These are phyloP conservation scores for Polymixis lichenea DNA, from an alignment of 2,888 invertebrate species.

Conservation along the genomic window DNA sequence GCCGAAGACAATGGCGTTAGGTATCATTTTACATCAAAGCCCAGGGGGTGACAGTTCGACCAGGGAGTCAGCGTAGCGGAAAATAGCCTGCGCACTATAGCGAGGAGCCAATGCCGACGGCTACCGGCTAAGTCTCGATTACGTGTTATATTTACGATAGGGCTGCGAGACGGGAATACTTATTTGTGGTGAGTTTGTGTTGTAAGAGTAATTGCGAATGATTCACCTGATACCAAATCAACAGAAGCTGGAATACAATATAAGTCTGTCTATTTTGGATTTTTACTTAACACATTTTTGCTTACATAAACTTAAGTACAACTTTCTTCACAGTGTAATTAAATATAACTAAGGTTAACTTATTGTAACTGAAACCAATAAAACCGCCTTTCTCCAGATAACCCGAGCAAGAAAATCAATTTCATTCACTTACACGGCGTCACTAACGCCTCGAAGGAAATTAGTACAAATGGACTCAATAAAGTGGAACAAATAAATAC, in stretches of 20 bases:
- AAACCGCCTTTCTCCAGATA: slow-evolving; percentile 8
- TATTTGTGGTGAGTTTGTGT: slow-evolving; percentile 26
- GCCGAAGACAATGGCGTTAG: slow-evolving; percentile 67
- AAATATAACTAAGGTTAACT: slow-evolving; percentile 8
- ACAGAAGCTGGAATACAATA: not conserved
- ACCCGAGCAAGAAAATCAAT: slow-evolving; percentile 47
- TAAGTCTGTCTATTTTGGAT: not conserved
- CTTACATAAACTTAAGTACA: not conserved
- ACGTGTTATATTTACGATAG: slow-evolving; percentile 58
- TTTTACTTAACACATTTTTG: too few relatives aligned
- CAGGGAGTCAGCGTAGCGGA: slow-evolving; percentile 74
- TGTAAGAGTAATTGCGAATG: not conserved
- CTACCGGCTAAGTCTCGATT: slow-evolving; percentile 56
- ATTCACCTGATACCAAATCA: not conserved
- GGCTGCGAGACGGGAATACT: slow-evolving; percentile 43
- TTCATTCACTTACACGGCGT: slow-evolving; percentile 48
- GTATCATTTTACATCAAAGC: slow-evolving; percentile 75
- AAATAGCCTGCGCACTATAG: slow-evolving; percentile 75
- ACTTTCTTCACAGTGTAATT: not conserved
- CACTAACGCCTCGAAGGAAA: slow-evolving; percentile 53
- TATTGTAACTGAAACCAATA: slow-evolving; percentile 12
- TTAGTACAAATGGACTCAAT: slow-evolving; percentile 68
- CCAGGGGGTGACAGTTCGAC: slow-evolving; percentile 66
- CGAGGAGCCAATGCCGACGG: slow-evolving; percentile 45
- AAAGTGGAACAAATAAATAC: slow-evolving; percentile 63